phyloP scores from a whole-genome alignment of 2,113 vertebrate species.

The Zingel zingel region DNA sequence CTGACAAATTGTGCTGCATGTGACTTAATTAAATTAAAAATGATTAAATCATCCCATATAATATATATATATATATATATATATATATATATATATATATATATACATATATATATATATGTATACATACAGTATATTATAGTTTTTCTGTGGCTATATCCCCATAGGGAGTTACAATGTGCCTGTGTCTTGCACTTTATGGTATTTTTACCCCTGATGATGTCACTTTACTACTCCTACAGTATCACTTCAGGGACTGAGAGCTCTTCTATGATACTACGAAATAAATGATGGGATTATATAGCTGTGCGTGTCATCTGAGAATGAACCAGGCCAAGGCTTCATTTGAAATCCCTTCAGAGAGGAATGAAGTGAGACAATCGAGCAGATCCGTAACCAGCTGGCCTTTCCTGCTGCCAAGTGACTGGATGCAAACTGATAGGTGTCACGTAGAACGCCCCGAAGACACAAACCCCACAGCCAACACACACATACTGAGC shows the following conservation, averaged over 20 bases:
- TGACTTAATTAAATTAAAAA: background rate
- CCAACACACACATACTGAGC: slow-evolving; percentile 1
- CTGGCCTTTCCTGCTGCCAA: slow-evolving; percentile 52
- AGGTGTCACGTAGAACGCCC: slow-evolving; percentile 67
- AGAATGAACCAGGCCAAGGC: slow-evolving; percentile 23
- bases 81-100: too few species aligned
- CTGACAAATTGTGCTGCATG: background rate
- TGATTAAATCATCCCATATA: background rate
- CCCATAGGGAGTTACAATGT: slow-evolving; percentile 16
- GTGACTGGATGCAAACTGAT: slow-evolving; percentile 62
- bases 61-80: too few species aligned
- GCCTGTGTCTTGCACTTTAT: slow-evolving; percentile 8
- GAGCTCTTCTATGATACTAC: slow-evolving; percentile 28
- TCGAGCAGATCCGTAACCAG: slow-evolving; percentile 55
- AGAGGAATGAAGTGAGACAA: slow-evolving; percentile 40
- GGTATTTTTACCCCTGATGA: slow-evolving; percentile 60
- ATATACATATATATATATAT: too few species aligned
- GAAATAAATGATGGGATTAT: slow-evolving; percentile 55
- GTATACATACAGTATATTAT: too few species aligned
- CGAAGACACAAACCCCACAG: slow-evolving; percentile 21
- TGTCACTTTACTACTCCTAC: slow-evolving; percentile 48
- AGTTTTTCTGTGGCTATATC: slow-evolving; percentile 24
- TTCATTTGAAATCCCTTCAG: slow-evolving; percentile 49
- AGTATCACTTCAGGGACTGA: slow-evolving; percentile 51
- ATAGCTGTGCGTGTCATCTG: slow-evolving; percentile 28